Evolutionary conservation across 2,113 vertebrate genomes (phyloP), one percentile per base, ranked within the genome.

Genomic region (Irena cyanogastra): DNA sequence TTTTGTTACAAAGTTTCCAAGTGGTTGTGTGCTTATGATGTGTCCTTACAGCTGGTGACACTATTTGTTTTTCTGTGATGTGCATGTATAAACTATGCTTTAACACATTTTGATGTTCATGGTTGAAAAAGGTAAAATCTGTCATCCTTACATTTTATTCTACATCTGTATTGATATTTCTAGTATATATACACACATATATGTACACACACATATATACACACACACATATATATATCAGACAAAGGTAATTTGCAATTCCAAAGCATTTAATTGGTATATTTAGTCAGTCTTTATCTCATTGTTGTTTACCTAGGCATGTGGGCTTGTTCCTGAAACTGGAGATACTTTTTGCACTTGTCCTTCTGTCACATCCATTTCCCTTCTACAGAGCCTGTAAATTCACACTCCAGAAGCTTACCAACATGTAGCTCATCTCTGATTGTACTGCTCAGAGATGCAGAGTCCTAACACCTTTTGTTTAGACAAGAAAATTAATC

Each of bases 1-100:
- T 77, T 89, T 77, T 69, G 4, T n/a, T 37, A 27, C 52, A 39
- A 70, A 61, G 12, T 49, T 91, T 71, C 8, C 6, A 35, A 68
- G 23, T 13, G 6, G 1, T 37, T 49, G 1, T 66, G 15, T 45
- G 9, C 16, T 76, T 50, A 50, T 26, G 56, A n/a, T 42, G 31
- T 42, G 11, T 31, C 31, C 0, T 0, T 21, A 30, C 8, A 37
- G 35, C 16, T 65, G 33, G 3, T 76, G 44, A 60, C 3, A 21
- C 8, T 13, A 17, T 37, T 49, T 80, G 8, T 35, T 59, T 81
- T 68, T 37, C 23, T 35, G 13, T 33, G 8, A 42, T 28, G 37
- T 28, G 10, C 23, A 27, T 19, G 4, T 77, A 61, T 10, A 53
- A 10, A 6, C 10, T n/a, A 45, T 1, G 0, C 64, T 65, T 72